These are phyloP conservation scores for Allophyes oxyacanthae DNA, from an alignment of 2,888 invertebrate genomes.

Conservation along the genomic window DNA sequence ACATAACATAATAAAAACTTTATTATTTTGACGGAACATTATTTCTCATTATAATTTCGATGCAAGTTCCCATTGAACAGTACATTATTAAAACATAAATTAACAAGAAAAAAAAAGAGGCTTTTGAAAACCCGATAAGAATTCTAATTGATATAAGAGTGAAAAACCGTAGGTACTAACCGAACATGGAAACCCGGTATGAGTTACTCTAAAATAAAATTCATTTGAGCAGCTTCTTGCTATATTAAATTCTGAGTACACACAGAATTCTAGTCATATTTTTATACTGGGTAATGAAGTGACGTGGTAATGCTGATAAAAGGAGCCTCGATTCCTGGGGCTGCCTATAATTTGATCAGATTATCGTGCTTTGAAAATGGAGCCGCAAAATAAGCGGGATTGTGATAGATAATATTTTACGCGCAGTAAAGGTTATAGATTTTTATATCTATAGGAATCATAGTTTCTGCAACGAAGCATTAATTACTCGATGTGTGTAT, in stretches of 20 bases:
- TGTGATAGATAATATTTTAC: not conserved
- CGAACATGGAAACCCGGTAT: not conserved
- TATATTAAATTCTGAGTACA: constrained; percentile 34
- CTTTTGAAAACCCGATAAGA: no score
- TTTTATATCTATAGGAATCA: no score
- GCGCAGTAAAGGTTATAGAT: no score
- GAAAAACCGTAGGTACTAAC: not conserved
- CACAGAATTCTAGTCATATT: constrained; percentile 19
- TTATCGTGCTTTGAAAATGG: constrained; percentile 36
- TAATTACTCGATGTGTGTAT: no score
- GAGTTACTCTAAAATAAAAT: not conserved
- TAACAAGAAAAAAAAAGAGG: no score
- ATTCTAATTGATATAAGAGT: no score
- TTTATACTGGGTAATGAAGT: constrained; percentile 41
- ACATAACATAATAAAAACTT: no score
- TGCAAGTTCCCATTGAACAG: no score
- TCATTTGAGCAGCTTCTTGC: constrained; percentile 6
- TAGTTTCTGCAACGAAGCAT: no score
- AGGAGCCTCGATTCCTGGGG: constrained; percentile 44
- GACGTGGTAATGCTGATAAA: constrained; percentile 48
- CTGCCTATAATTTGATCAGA: constrained; percentile 44
- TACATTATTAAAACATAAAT: no score
- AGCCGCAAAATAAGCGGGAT: constrained; percentile 28
- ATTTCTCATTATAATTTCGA: no score
- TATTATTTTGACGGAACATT: no score